Conservation (phyloP, 2,888 invertebrate genomes). For the Heterodera filipjevi region DNA sequence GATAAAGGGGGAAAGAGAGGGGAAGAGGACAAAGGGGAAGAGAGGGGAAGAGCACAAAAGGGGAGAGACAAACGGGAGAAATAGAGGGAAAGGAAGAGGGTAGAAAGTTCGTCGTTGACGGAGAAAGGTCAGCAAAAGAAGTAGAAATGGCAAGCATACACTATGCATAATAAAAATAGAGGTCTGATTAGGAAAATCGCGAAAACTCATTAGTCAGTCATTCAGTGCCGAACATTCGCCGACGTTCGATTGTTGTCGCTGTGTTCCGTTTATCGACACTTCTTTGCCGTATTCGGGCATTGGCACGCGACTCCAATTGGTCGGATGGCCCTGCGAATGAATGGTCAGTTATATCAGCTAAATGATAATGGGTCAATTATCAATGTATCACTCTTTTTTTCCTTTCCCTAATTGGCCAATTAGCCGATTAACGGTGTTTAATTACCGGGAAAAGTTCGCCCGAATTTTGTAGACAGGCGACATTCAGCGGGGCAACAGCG, state of each 20-base stretch:
- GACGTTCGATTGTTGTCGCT: slow-evolving; percentile 37
- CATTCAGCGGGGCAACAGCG: slow-evolving; percentile 53
- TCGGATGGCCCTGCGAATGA: slow-evolving; percentile 36
- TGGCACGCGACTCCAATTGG: slow-evolving; percentile 49
- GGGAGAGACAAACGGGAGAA: too few relatives aligned
- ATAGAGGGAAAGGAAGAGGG: neutral
- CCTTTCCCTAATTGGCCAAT: too few relatives aligned
- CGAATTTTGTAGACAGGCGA: slow-evolving; percentile 56
- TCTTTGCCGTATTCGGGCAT: slow-evolving; percentile 47
- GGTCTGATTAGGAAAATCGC: neutral
- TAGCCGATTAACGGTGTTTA: too few relatives aligned
- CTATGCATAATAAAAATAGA: too few relatives aligned
- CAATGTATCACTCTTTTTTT: too few relatives aligned
- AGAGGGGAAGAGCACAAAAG: neutral
- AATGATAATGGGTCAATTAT: too few relatives aligned
- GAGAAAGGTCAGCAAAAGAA: neutral
- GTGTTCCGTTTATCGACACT: slow-evolving; percentile 35
- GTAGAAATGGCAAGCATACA: too few relatives aligned
- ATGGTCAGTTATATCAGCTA: neutral
- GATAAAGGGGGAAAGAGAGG: too few relatives aligned
- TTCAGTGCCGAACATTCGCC: slow-evolving; percentile 59
- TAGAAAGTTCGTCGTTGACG: too few relatives aligned
- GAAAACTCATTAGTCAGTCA: slow-evolving; percentile 41
- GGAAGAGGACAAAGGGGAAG: neutral
- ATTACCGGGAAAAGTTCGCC: slow-evolving; percentile 43